Base-by-base conservation (phyloP, 2,797 vertebrate species). In the Sebastes wilsoni region DNA sequence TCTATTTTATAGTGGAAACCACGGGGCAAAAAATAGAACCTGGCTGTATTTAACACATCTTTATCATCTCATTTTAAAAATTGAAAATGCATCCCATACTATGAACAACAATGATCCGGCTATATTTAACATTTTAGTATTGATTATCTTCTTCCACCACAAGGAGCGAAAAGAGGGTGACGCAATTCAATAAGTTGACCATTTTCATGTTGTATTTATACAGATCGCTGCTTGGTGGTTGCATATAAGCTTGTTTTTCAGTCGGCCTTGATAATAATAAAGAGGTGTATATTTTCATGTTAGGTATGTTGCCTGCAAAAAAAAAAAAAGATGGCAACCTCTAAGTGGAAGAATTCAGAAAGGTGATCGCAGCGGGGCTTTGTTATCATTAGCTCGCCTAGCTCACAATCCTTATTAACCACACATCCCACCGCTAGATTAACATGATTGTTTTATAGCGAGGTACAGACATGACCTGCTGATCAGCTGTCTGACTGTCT, bases 261-360 rank as follows among this genome's bases (percentile, higher is more conserved):
- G 12, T 1, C 10, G 2, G 4, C 34, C 20, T 18, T 14, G 5
- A 28, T 34, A 14, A 16, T 42, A 42, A 42, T 42, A 42, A 42
- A 46, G 12, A 36, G 10, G 25, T 54, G 20, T 32, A 30, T 64
- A 42, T 65, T 52, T 55, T 38, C 23, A 85, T 36, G 77, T 83
- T 81, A 74, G 28, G 49, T n/a, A 18, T 74, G 69, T 58, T 65
- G 52, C 25, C 60, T 36, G 60, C 49, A 75, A 56, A 59, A 49
- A 58, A 70, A 58, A 70, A 86, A 86, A 89, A 91, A 93, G 84
- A 91, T 92, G 92, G 88, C 91, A 91, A 84, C 91, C 87, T 89
- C 75, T 61, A 70, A 82, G 79, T 81, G 60, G 32, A 79, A 85
- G 83, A 88, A 88, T 91, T 85, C 68, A 34, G 68, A 79, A 83